Conservation (phyloP, 2,113 vertebrate species). For the Vimba vimba region DNA sequence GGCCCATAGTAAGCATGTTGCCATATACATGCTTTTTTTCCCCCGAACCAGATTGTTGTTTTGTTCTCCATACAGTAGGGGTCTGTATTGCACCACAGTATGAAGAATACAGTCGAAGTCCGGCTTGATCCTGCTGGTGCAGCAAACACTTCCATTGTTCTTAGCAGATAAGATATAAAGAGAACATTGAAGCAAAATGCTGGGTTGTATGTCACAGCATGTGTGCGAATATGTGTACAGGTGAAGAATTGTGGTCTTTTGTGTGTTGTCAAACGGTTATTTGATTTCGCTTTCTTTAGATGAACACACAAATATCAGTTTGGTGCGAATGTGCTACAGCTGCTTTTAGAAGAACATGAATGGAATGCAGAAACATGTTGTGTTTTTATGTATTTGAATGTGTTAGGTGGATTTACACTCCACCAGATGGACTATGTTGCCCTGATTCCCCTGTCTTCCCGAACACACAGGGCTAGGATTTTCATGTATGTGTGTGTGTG, state of each 20-base stretch:
- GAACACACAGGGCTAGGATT: conserved; percentile 12
- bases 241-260: neutral
- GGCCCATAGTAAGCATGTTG: neutral
- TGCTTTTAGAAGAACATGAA: neutral
- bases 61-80: conserved; percentile 66
- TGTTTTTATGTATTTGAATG: conserved; percentile 16
- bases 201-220: conserved; percentile 1
- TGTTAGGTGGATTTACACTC: conserved; percentile 29
- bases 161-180: conserved; percentile 59
- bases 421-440: conserved; percentile 47
- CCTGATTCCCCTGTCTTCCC: conserved; percentile 14
- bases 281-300: neutral
- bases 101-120: neutral
- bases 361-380: conserved; percentile 12
- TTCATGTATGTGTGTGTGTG: neutral
- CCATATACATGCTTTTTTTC: neutral
- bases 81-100: conserved; percentile 65
- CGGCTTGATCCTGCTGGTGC: conserved; percentile 31
- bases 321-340: neutral
- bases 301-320: neutral
- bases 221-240: neutral
- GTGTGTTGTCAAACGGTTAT: neutral
- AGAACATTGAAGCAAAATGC: conserved; percentile 1
- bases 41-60: neutral
- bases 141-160: conserved; percentile 77